Evolutionary conservation across 2,888 invertebrate species (phyloP), one percentile per base, ranked within the genome.

Genomic region (Parnassius smintheus): DNA sequence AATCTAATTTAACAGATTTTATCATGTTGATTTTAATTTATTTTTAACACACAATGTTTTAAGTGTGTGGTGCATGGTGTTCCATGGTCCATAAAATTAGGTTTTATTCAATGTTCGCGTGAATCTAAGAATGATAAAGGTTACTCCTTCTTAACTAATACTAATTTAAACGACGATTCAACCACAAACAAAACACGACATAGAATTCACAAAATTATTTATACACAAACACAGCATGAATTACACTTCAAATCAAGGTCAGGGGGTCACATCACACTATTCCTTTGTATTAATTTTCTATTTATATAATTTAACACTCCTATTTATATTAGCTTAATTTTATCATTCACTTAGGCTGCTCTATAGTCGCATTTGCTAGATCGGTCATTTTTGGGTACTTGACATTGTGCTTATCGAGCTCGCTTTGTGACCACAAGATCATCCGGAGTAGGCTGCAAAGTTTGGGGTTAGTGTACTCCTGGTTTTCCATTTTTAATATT

Each of bases 361-460:
- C 96, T 78, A 98, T 95, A 4, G 95, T 94, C 10, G 97, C 97
- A 71, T 94, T 95, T 46, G 97, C 96, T 66, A 99, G 92, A 84
- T 98, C 97, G 46, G 96, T 96, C 97, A 99, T 98, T 90, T 97
- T 97, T 4, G 98, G 98, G 81, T 98, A 99, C 83, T 96, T 96
- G n/a, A 98, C 94, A 86, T 97, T 98, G 80, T 97, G 97, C 80
- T 96, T 97, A 83, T 98, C 98, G 41, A 99, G 92, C 83, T 98
- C 98, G 62, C 97, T 96, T 85, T 99, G 98, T 0, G 98, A 97
- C 99, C 99, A 99, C 54, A 98, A 92, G 72, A 99, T 96, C 86
- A 98, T 94, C 83, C 98, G 97, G 11, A 99, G 91, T 13, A 99
- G 93, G 76, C 96, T 97, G 78, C 98, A 97, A 63, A 99, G 93